phyloP scores from a whole-genome alignment of 2,113 vertebrate species.

The Aldabrachelys gigantea region DNA sequence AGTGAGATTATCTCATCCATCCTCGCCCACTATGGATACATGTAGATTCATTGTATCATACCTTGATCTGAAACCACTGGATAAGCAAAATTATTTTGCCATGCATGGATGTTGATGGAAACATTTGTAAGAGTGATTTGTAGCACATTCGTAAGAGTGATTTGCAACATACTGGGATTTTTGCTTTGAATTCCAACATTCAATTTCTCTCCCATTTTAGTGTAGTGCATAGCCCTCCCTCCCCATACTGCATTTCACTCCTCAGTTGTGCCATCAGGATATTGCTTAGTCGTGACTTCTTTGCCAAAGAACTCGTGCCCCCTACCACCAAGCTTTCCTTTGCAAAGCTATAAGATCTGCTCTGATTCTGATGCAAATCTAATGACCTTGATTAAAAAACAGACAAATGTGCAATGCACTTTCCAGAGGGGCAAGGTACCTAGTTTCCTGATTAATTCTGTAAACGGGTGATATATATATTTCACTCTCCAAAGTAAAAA shows the following conservation, averaged over 20 bases:
- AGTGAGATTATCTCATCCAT: slow-evolving; percentile 40
- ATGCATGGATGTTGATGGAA: background rate
- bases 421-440: background rate
- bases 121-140: background rate
- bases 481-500: slow-evolving; percentile 4
- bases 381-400: background rate
- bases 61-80: background rate
- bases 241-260: background rate
- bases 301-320: slow-evolving; percentile 53
- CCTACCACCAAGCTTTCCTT: slow-evolving; percentile 20
- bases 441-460: slow-evolving; percentile 16
- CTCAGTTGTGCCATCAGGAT: slow-evolving; percentile 16
- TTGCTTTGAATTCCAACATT: background rate
- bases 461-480: background rate
- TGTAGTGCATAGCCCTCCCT: slow-evolving; percentile 6
- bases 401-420: background rate
- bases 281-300: slow-evolving; percentile 56
- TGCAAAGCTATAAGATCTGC: slow-evolving; percentile 15
- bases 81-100: background rate
- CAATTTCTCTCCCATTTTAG: background rate
- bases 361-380: background rate
- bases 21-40: background rate
- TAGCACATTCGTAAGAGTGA: background rate
- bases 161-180: background rate
- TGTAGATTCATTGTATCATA: slow-evolving; percentile 20